Conservation (phyloP, 2,888 invertebrate species). For the Chelonus formosanus region DNA sequence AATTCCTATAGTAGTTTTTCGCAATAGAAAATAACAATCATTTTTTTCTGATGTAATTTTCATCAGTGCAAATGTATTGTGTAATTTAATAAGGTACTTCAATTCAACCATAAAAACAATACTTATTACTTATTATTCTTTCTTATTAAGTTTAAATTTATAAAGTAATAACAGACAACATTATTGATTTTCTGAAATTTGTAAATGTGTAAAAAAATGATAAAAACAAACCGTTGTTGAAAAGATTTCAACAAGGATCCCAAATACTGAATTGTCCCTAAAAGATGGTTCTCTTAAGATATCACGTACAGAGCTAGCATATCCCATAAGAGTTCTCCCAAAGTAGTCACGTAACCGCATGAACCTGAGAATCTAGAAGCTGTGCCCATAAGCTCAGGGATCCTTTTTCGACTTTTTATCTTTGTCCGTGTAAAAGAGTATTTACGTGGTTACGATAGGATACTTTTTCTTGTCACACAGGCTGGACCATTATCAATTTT, state of each 20-base stretch:
- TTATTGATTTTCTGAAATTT: neutral
- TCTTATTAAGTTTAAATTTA: too few species aligned
- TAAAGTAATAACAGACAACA: too few species aligned
- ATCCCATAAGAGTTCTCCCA: conserved; percentile 47
- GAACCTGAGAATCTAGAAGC: conserved; percentile 34
- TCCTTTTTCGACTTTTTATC: conserved; percentile 25
- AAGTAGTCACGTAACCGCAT: conserved; percentile 41
- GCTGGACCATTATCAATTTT: too few species aligned
- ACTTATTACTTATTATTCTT: too few species aligned
- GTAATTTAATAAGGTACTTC: too few species aligned
- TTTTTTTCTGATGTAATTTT: too few species aligned
- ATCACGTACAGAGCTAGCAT: conserved; percentile 56
- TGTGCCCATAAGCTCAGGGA: conserved; percentile 20
- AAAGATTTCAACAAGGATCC: neutral
- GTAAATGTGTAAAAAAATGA: too few species aligned
- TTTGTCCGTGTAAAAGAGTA: conserved; percentile 17
- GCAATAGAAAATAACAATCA: too few species aligned
- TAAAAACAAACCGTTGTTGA: too few species aligned
- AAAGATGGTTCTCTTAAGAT: conserved; percentile 35
- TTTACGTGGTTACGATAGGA: conserved; percentile 30
- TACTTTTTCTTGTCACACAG: conserved; percentile 11
- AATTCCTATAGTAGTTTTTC: too few species aligned
- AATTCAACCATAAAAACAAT: too few species aligned
- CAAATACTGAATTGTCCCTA: neutral
- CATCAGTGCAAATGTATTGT: too few species aligned